Base-by-base conservation (phyloP, 1,140 invertebrate genomes). In the Papilio polytes region DNA sequence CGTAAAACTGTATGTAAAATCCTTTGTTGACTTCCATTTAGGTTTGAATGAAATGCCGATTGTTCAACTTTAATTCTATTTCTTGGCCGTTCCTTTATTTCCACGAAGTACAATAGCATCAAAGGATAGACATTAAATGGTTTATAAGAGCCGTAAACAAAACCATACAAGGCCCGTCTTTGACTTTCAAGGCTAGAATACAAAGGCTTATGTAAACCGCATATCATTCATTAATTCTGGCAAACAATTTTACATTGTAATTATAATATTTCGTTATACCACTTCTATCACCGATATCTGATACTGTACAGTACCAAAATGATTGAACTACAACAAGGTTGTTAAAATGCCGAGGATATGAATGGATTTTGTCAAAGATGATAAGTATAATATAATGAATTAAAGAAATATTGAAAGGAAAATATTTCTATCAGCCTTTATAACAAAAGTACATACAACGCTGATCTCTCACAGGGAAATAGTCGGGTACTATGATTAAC, bases 61-160 rank as follows among this genome's bases (percentile, higher is more conserved):
- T 70, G 63, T 70, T 70, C 26, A 70, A 70, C 22, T 70, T 70
- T 70, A 70, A 70, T 70, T 36, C 10, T 70, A 70, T 70, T 70
- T 70, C 63, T 31, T 15, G 63, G 63, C 26, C 22, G 63, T 70
- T 70, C 63, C 63, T 36, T 70, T 70, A 70, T 70, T 70, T 70
- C 10, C 10, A 36, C 22, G 13, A 15, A 70, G 26, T 70, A 70
- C 63, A 70, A 70, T 31, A 70, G 63, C 59, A 31, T 70, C 63
- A 70, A 70, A 70, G 63, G 63, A 70, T 70, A 36, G 63, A 31
- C 22, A 31, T 70, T 26, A 63, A 31, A 70, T 31, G 26, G 12
- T 31, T 31, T 70, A 26, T 70, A 70, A 70, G 63, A 70, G 63
- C 26, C 26, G 63, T 70, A 15, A 70, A 70, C 63, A 70, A 70